A percentile compares a stretch with the other conserved stretches of the same genome.
Evolutionary conservation across 2,888 invertebrate species (phyloP).

Genomic region (Tuberolachnus salignus): DNA sequence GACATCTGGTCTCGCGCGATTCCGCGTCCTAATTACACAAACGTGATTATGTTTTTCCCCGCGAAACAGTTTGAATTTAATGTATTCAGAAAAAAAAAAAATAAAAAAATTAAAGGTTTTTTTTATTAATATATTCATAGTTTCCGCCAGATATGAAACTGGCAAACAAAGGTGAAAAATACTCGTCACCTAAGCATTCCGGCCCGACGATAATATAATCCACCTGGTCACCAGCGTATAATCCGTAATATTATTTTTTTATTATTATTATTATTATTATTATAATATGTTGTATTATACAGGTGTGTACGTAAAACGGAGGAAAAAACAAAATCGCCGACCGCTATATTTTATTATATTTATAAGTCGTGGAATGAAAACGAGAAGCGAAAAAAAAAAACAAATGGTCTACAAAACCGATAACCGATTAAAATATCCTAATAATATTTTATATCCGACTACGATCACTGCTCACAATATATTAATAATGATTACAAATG

Average conservation of each 20-base stretch:
- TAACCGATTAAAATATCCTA: neutral
- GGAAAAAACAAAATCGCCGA: neutral
- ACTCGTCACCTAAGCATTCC: neutral
- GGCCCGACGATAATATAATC: conserved; percentile 39
- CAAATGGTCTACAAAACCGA: neutral
- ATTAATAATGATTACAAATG: no score
- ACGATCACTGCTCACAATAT: no score
- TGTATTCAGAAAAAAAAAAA: neutral
- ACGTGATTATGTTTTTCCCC: neutral
- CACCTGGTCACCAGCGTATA: neutral
- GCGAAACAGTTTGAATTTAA: neutral
- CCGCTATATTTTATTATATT: conserved; percentile 14
- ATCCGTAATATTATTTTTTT: conserved; percentile 32
- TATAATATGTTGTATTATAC: neutral
- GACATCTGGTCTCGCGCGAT: neutral
- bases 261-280: neutral
- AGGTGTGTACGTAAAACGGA: no score
- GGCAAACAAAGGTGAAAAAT: neutral
- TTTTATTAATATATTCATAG: conserved; percentile 25
- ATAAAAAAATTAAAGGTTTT: neutral
- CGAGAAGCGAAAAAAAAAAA: conserved; percentile 1
- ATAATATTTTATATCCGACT: no score
- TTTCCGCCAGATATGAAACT: neutral
- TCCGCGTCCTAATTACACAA: neutral
- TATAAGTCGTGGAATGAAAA: neutral